These are phyloP conservation scores for Acromyrmex heyeri DNA, from an alignment of 1,140 invertebrate genomes.

Conservation along the genomic window DNA sequence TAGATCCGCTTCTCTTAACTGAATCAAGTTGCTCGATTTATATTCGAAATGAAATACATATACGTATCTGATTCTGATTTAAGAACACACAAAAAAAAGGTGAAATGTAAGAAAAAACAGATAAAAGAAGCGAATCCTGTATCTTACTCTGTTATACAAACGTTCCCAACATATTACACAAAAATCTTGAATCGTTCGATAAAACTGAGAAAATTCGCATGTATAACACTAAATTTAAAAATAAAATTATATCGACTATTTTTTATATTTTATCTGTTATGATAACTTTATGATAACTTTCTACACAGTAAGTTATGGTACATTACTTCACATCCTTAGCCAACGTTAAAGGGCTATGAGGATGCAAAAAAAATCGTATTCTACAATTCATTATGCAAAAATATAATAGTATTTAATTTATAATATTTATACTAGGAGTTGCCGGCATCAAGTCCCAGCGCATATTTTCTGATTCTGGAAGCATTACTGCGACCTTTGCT, in stretches of 20 bases:
- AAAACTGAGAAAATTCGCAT: background rate
- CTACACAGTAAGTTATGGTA: background rate
- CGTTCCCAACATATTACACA: background rate
- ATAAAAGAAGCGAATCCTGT: background rate
- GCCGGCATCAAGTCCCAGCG: background rate
- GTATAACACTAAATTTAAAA: conserved; percentile 1
- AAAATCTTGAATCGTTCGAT: background rate
- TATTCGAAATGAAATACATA: conserved; percentile 6
- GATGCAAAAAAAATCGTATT: background rate
- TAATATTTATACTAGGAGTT: conserved; percentile 2
- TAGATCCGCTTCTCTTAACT: background rate
- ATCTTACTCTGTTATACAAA: background rate
- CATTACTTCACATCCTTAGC: background rate
- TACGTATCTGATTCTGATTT: background rate
- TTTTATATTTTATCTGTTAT: background rate
- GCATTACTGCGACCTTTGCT: conserved; percentile 2
- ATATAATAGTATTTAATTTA: background rate
- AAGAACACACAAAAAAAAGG: background rate
- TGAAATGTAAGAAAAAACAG: background rate
- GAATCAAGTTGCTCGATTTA: background rate
- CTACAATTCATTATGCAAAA: background rate
- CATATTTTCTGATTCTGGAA: background rate
- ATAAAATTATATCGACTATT: background rate
- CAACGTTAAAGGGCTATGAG: background rate
- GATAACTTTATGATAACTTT: background rate